Percentiles rank a stretch among this genome's conserved stretches.
Conservation (phyloP, 2,888 invertebrate species). For the Xylota sylvarum region DNA sequence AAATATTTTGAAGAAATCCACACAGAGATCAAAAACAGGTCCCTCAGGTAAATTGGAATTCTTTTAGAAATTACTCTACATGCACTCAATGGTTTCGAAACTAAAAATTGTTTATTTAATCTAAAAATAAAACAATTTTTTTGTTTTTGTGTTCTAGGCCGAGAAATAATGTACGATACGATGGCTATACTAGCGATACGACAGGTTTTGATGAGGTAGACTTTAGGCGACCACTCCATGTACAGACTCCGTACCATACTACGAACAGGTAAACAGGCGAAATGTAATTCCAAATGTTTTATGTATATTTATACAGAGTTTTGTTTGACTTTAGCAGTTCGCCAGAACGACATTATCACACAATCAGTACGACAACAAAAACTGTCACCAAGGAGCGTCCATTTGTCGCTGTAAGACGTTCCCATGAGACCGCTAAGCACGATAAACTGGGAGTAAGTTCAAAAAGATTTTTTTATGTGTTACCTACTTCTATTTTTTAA, state of each 20-base stretch:
- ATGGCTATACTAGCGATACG: constrained; percentile 80
- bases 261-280: constrained; percentile 76
- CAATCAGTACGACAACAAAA: constrained; percentile 81
- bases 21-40: constrained; percentile 85
- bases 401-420: constrained; percentile 87
- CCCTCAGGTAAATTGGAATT: constrained; percentile 84
- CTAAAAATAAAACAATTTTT: constrained; percentile 22
- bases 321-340: constrained; percentile 43
- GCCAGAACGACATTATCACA: constrained; percentile 84
- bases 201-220: constrained; percentile 80
- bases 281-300: constrained; percentile 19
- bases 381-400: constrained; percentile 86
- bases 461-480: constrained; percentile 44
- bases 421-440: constrained; percentile 85
- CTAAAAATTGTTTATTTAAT: constrained; percentile 78
- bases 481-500: constrained; percentile 22
- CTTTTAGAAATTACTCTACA: background rate
- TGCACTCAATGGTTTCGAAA: background rate
- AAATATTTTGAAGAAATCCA: constrained; percentile 88
- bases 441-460: constrained; percentile 78
- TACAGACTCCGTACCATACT: constrained; percentile 78
- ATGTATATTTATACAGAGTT: constrained; percentile 4
- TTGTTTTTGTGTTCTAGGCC: constrained; percentile 50
- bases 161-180: constrained; percentile 78
- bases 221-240: constrained; percentile 78